Evolutionary conservation across 2,888 invertebrate species (phyloP), one percentile per base, ranked within the genome.

Genomic region (Tyria jacobaeae): DNA sequence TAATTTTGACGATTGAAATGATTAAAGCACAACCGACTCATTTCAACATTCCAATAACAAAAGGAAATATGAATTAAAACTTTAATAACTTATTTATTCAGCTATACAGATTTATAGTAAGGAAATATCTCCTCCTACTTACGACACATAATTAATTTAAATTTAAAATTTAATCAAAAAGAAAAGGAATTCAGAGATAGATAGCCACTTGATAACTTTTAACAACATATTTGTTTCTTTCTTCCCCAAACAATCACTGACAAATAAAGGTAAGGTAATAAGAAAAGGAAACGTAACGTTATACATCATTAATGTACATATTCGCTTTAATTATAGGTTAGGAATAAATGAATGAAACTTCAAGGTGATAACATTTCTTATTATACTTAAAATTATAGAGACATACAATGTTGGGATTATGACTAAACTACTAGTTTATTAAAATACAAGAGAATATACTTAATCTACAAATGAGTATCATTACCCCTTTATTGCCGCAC

Each of bases 31-130:
- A 21, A 0, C 3, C 3, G 12, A 44, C 21, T 1, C 10, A 21
- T 21, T 21, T 12, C 3, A 27, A 41, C 7, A 10, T 25, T 15
- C 25, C 14, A 24, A 47, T 24, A 12, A 24, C n/a, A 37, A 31
- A 54, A 31, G 0, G 1, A 39, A 21, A 54, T 31, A 14, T 12
- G 5, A 54, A 27, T 54, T 54, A 41, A 39, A 41, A 41, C 7
- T 41, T 31, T 41, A 53, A 39, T 5, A 15, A 49, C 39, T 14
- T 39, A 44, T 12, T 55, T 41, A 44, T 41, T 44, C 21, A 31
- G 12, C 41, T 31, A 54, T 17, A 41, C 14, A 53, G 37, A 37
- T 41, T 21, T 55, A 31, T 31, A n/a, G 41, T 37, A 27, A 12
- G 7, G 15, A 10, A 51, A 27, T 27, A 55, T 44, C 44, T 31